Conservation (phyloP, 1,140 invertebrate species). For the Ips nitidus region DNA sequence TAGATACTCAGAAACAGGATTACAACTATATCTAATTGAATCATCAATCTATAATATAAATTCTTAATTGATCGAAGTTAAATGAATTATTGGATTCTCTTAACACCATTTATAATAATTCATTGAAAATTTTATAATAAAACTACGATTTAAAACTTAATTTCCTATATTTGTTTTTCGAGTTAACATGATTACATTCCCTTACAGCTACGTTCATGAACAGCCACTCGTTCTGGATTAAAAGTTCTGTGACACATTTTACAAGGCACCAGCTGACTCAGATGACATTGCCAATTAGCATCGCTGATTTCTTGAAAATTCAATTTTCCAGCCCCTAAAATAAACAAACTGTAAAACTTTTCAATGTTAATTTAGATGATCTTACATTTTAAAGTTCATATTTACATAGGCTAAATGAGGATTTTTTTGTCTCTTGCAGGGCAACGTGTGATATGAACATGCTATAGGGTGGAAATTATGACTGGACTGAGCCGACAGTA, state of each 20-base stretch:
- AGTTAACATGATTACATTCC: slow-evolving; percentile 19
- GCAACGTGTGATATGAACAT: too few relatives aligned
- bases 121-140: not conserved
- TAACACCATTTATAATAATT: not conserved
- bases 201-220: slow-evolving; percentile 69
- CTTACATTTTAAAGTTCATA: not conserved
- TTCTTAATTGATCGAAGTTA: not conserved
- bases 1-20: too few relatives aligned
- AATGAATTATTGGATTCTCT: too few relatives aligned
- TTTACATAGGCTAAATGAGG: too few relatives aligned
- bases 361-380: slow-evolving; percentile 31
- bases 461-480: too few relatives aligned
- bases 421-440: too few relatives aligned
- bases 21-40: not conserved
- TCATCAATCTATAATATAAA: not conserved
- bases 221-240: slow-evolving; percentile 65
- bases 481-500: not conserved
- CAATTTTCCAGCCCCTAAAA: slow-evolving; percentile 54
- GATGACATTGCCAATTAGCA: slow-evolving; percentile 60
- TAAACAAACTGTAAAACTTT: slow-evolving; percentile 15
- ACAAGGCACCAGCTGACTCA: slow-evolving; percentile 65
- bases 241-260: slow-evolving; percentile 69
- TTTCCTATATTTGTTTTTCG: too few relatives aligned
- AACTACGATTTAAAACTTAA: too few relatives aligned
- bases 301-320: slow-evolving; percentile 58